These are phyloP conservation scores for Gadopsis marmoratus DNA, from an alignment of 2,797 vertebrate genomes.

Conservation along the genomic window DNA sequence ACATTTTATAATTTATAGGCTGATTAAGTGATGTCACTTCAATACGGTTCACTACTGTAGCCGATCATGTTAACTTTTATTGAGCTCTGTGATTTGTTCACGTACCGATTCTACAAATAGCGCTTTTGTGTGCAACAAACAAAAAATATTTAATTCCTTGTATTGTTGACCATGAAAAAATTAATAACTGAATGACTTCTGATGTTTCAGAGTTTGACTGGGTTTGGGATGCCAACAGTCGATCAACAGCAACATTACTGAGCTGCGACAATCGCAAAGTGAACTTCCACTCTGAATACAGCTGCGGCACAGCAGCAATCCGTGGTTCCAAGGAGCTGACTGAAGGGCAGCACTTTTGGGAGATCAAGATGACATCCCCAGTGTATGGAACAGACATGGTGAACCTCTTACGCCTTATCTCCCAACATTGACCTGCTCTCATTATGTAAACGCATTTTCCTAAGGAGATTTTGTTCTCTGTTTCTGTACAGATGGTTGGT, in stretches of 20 bases:
- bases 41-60: neutral
- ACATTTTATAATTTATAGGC: neutral
- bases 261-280: conserved; percentile 96
- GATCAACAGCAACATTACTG: conserved; percentile 90
- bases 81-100: neutral
- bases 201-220: conserved; percentile 92
- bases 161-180: neutral
- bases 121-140: neutral
- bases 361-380: conserved; percentile 98
- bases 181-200: neutral
- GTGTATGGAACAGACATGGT: conserved; percentile 99
- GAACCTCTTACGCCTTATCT: conserved; percentile 37
- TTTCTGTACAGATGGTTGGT: conserved; percentile 92
- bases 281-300: conserved; percentile 97
- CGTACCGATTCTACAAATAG: neutral
- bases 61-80: neutral
- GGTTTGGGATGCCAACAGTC: conserved; percentile 93
- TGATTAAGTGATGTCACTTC: neutral
- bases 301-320: conserved; percentile 95
- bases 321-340: conserved; percentile 93
- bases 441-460: neutral
- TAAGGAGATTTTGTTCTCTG: neutral
- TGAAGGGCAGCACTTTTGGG: conserved; percentile 98
- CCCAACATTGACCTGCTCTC: neutral
- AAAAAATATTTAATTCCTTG: neutral